Base-by-base conservation (phyloP, 2,888 invertebrate genomes). In the Agonopterix heracliana region DNA sequence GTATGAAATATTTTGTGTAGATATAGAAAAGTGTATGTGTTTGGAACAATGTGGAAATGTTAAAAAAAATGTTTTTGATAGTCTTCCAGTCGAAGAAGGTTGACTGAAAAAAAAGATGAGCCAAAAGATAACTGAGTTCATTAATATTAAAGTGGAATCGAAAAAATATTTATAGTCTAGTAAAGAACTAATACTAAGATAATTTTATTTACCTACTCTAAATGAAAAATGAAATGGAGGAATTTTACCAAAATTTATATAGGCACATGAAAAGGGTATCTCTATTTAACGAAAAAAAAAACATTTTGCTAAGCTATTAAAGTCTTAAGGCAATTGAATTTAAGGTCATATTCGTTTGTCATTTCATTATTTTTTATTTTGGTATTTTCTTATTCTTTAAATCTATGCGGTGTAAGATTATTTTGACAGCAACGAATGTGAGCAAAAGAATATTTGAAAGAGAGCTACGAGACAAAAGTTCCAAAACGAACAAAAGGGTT, bases 31-130 rank as follows among this genome's bases (percentile, higher is more conserved):
- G 63, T 63, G 61, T 61, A 64, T 61, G 60, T 63, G 59, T 64
- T 51, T 54, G 45, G 44, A 45, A 53, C 26, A 5, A 26, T 26
- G 68, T 48, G 34, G 14, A 34, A 11, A 45, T 12, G 46, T 36
- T 17, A 35, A 50, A 49, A 47, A 34, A 47, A 54, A 47, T 53
- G 57, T 63, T 68, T 68, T 60, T 68, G 71, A 80, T 78, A 72
- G 85, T 87, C 85, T 87, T 87, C 86, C 86, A 85, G 61, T 56
- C 55, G 49, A 65, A 60, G 80, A 70, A 77, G 82, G 79, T 83
- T 72, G 83, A 81, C 81, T 83, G 80, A 78, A 67, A 61, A 64
- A 55, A 58, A 59, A 57, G 51, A 72, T 68, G 74, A 78, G 80
- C 78, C 81, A 78, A 82, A 79, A 57, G 59, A 59, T 66, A 74